Conservation (phyloP, 2,113 vertebrate species). For the Octodon degus region DNA sequence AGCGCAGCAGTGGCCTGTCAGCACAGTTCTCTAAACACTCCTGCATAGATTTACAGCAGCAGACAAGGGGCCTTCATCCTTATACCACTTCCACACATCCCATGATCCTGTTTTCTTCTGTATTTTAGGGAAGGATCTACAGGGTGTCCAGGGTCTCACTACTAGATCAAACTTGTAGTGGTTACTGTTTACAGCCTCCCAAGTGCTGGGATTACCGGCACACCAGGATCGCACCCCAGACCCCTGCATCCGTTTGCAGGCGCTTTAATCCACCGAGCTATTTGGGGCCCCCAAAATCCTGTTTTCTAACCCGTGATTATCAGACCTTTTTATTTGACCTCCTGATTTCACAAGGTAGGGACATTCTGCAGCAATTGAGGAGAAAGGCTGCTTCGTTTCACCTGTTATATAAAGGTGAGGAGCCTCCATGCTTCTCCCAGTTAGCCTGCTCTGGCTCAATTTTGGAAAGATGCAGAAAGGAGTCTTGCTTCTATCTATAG, state of each 20-base stretch:
- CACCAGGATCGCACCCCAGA: too few relatives aligned
- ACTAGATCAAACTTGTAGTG: too few relatives aligned
- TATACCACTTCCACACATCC: neutral
- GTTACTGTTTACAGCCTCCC: too few relatives aligned
- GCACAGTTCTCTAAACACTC: neutral
- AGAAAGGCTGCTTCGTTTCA: neutral
- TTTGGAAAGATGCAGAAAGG: neutral
- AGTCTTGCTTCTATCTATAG: neutral
- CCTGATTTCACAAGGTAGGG: neutral
- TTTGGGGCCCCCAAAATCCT: neutral
- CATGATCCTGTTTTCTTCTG: neutral
- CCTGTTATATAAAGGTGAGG: neutral
- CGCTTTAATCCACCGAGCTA: too few relatives aligned
- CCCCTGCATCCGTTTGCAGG: too few relatives aligned
- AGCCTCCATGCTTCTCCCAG: neutral
- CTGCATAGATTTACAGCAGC: neutral
- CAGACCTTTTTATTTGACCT: neutral
- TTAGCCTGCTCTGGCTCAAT: neutral
- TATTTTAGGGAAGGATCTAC: too few relatives aligned
- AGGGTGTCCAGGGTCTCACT: too few relatives aligned
- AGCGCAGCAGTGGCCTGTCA: neutral
- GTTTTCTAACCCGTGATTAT: neutral
- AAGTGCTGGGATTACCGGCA: too few relatives aligned
- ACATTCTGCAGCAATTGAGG: neutral
- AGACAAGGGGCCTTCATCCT: neutral